phyloP scores from a whole-genome alignment of 2,888 invertebrate species.

The Amiota minor region DNA sequence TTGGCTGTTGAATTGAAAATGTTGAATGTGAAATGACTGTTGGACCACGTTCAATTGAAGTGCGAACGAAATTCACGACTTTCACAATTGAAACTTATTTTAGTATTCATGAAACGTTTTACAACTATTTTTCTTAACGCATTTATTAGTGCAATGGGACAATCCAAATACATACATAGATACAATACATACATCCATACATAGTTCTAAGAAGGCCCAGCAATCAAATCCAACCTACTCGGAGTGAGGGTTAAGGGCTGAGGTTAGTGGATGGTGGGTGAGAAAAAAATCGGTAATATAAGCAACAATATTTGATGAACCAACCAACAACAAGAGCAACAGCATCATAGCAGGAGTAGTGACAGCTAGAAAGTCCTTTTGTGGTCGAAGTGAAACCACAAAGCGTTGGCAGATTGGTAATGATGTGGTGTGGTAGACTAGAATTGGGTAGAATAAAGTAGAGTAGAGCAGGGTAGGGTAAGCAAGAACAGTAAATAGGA shows the following conservation, averaged over 20 bases:
- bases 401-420: constrained; percentile 1
- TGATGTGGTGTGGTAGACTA: not conserved
- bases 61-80: constrained; percentile 52
- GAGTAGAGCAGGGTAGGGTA: too few relatives aligned
- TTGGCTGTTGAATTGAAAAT: constrained; percentile 33
- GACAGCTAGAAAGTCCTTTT: constrained; percentile 19
- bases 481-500: too few relatives aligned
- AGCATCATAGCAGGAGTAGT: constrained; percentile 47
- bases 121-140: constrained; percentile 69
- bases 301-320: not conserved
- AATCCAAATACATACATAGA: not conserved
- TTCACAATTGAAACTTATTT: constrained; percentile 64
- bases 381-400: not conserved
- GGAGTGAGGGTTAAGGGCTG: too few relatives aligned
- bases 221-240: too few relatives aligned
- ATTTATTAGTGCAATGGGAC: constrained; percentile 62
- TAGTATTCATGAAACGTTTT: constrained; percentile 69
- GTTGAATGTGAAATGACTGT: not conserved
- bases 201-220: too few relatives aligned
- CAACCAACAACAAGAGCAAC: constrained; percentile 48
- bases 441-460: too few relatives aligned
- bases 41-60: not conserved
- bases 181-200: too few relatives aligned
- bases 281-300: too few relatives aligned
- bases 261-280: too few relatives aligned